These are phyloP conservation scores for Parnassius smintheus DNA, from an alignment of 2,888 invertebrate genomes.

Conservation along the genomic window DNA sequence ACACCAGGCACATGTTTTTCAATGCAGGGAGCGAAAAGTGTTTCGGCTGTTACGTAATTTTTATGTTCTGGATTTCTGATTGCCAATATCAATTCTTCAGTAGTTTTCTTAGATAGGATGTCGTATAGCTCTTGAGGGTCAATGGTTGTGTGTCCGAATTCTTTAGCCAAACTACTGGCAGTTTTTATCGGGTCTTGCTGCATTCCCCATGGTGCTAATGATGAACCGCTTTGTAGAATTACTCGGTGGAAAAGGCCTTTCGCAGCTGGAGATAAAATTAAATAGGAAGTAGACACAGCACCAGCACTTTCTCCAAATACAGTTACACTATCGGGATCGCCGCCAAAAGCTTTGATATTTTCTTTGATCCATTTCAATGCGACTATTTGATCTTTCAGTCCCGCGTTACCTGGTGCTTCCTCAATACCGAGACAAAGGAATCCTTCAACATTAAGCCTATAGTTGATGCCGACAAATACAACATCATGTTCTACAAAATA, in stretches of 20 bases:
- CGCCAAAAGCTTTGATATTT: slow-evolving; percentile 66
- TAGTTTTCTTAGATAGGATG: slow-evolving; percentile 55
- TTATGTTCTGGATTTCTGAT: slow-evolving; percentile 58
- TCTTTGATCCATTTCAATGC: slow-evolving; percentile 66
- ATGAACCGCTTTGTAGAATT: slow-evolving; percentile 68
- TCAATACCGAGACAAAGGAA: slow-evolving; percentile 83
- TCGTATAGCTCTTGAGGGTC: slow-evolving; percentile 60
- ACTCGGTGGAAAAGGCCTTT: slow-evolving; percentile 66
- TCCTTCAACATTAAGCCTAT: slow-evolving; percentile 81
- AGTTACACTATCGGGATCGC: slow-evolving; percentile 65
- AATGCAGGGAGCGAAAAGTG: slow-evolving; percentile 65
- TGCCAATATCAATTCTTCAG: slow-evolving; percentile 53
- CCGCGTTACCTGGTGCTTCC: slow-evolving; percentile 85
- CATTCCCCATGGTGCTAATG: slow-evolving; percentile 64
- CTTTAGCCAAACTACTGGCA: slow-evolving; percentile 56
- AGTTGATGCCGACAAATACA: slow-evolving; percentile 82
- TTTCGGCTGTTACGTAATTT: slow-evolving; percentile 57
- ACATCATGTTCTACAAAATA: slow-evolving; percentile 81
- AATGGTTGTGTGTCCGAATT: slow-evolving; percentile 61
- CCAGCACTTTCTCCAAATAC: slow-evolving; percentile 75
- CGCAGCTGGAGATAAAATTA: slow-evolving; percentile 60
- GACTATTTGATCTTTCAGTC: slow-evolving; percentile 77
- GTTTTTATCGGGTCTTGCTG: slow-evolving; percentile 62
- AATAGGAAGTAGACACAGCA: slow-evolving; percentile 62
- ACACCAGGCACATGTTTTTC: slow-evolving; percentile 62